Conservation (phyloP, 2,797 vertebrate species). For the Yasuhikotakia modesta region DNA sequence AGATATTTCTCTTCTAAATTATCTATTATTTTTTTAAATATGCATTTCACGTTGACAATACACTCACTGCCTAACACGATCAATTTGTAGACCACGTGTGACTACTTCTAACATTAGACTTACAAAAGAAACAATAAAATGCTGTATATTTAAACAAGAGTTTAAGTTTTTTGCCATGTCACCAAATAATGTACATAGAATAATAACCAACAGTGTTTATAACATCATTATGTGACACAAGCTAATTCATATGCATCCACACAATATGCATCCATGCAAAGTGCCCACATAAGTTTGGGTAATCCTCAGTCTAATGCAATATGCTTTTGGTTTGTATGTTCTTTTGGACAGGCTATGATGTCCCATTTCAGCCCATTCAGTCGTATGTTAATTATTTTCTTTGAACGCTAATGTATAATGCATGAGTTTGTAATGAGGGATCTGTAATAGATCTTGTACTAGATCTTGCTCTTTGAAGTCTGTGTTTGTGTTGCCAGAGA, state of each 20-base stretch:
- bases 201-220: background rate
- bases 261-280: slow-evolving; percentile 10
- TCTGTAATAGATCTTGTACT: slow-evolving; percentile 57
- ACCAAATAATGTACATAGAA: background rate
- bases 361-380: slow-evolving; percentile 50
- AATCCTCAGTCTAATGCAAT: slow-evolving; percentile 19
- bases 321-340: background rate
- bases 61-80: slow-evolving; percentile 27
- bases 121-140: too few species aligned
- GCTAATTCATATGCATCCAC: background rate
- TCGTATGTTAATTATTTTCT: slow-evolving; percentile 56
- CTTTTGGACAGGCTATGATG: slow-evolving; percentile 31
- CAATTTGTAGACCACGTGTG: slow-evolving; percentile 68
- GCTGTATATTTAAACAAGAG: too few species aligned
- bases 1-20: too few species aligned
- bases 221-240: background rate
- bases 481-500: slow-evolving; percentile 42
- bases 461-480: slow-evolving; percentile 53
- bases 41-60: too few species aligned
- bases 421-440: slow-evolving; percentile 56
- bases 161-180: too few species aligned
- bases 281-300: slow-evolving; percentile 40
- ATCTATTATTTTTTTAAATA: too few species aligned
- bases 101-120: too few species aligned
- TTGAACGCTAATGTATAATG: slow-evolving; percentile 58